A percentile compares a stretch with the other conserved stretches of the same genome.
Evolutionary conservation across 2,888 invertebrate species (phyloP).

Genomic region (Brachyptera risi): DNA sequence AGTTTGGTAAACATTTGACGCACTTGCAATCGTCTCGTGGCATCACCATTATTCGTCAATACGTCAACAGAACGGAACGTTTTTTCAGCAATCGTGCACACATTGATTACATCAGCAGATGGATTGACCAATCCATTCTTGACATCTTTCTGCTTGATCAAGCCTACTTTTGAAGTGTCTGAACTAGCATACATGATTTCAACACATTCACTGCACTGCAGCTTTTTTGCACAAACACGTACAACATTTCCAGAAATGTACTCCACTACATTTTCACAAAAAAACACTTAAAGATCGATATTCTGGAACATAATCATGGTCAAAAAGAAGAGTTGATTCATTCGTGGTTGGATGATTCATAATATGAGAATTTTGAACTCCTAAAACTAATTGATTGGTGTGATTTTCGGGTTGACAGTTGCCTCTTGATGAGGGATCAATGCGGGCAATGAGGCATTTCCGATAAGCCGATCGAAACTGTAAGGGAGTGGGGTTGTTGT

Average conservation of each 20-base stretch:
- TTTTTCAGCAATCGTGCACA: neutral
- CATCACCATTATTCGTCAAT: too few species aligned
- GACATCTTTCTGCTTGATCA: neutral
- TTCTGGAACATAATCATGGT: neutral
- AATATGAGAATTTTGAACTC: too few species aligned
- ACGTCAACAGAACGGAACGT: too few species aligned
- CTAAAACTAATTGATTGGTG: too few species aligned
- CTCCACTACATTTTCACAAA: neutral
- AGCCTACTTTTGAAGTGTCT: neutral
- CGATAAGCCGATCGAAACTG: constrained; percentile 20
- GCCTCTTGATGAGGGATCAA: neutral
- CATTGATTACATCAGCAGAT: neutral
- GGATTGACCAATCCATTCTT: neutral
- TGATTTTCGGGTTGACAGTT: neutral
- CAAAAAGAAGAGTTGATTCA: too few species aligned
- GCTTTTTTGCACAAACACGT: neutral
- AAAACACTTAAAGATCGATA: neutral
- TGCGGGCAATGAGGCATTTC: constrained; percentile 7
- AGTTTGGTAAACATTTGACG: too few species aligned
- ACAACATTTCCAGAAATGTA: constrained; percentile 1
- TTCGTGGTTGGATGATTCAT: neutral
- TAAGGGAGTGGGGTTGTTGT: constrained; percentile 27
- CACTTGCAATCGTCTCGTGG: too few species aligned
- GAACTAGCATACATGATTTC: neutral
- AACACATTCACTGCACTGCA: neutral